Evolutionary conservation across 2,888 invertebrate genomes (phyloP), one percentile per base, ranked within the genome.

Genomic region (Graphium colonna): DNA sequence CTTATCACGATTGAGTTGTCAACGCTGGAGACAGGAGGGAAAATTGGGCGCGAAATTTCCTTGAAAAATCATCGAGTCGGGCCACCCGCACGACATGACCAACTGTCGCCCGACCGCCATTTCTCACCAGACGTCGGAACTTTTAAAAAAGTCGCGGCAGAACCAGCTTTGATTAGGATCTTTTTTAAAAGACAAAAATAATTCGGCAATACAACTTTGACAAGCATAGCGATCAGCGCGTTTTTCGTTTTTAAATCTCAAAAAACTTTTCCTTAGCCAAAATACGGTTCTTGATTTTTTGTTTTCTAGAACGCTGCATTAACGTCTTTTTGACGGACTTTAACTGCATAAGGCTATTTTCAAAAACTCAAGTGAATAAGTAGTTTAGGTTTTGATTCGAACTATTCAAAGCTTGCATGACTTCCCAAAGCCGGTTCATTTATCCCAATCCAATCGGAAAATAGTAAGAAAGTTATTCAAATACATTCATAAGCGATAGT

Each of bases 1-100:
- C 51, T 56, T 55, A 16, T 59, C 71, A 62, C 78, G 79, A 86
- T 83, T 79, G 81, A 86, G 79, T 77, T 73, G 81, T 87, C 84
- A 85, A 74, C 71, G 64, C 62, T 53, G 69, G 64, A 81, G 85
- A 82, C 84, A 78, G 31, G 69, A 70, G 73, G 67, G 77, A 77
- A 82, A 85, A 85, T 86, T 87, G 78, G 82, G 77, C 83, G 79
- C 75, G 76, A 85, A 81, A 79, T 74, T 75, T 77, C 76, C 79
- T 79, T 82, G 79, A 83, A 77, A 81, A 81, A 78, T 31, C 67
- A 63, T 69, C 61, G 58, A 55, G 59, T 59, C 58, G 61, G 58
- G 58, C 63, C 65, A 67, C 75, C 71, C 79, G 70, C 75, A 77
- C 72, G 86, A 75, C 81, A 83, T 68, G 76, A 69, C 70, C 88